Evolutionary conservation across 1,140 invertebrate genomes (phyloP), one percentile per base, ranked within the genome.

Genomic region (Agrilus planipennis): DNA sequence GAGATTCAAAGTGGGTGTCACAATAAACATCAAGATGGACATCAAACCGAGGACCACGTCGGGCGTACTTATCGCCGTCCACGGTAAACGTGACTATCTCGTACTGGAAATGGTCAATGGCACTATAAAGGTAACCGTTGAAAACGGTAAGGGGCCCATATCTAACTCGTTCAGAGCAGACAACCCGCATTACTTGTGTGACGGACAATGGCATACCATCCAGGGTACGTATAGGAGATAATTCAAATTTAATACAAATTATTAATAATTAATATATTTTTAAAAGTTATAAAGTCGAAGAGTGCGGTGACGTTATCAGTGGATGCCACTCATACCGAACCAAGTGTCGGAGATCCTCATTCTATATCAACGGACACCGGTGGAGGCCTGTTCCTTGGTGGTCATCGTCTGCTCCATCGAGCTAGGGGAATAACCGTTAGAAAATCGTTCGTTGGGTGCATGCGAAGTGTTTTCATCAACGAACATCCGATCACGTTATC

Each of bases 151-250:
- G 39, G 89, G 87, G 4, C 73, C 77, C 0, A 82, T 91, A 45
- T 73, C 75, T 2, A 76, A 88, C 1, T 74, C 68, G 1, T 91
- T 80, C 57, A 74, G 70, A 15, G 75, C 86, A 3, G 67, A 71
- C 14, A 67, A 73, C n/a, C 71, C 77, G 20, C 76, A 81, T 57
- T 73, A 75, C 19, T 71, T 90, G 18, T 97, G 93, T 60, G 89
- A 98, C 68, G 92, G 93, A 21, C 70, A 88, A 19, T 97, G 92
- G 90, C 92, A 96, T 57, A 80, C 68, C 11, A 84, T 95, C 51
- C 69, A 79, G 70, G 84, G 88, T 91, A 61, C 64, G 58, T 47
- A 40, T 31, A 31, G 7, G 7, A 31, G 15, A 31, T 32, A 10
- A 32, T 14, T 9, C 6, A n/a, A 6, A 32, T 14, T 32, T 32